Evolutionary conservation across 2,888 invertebrate genomes (phyloP).

Genomic region (Halictus ligatus): DNA sequence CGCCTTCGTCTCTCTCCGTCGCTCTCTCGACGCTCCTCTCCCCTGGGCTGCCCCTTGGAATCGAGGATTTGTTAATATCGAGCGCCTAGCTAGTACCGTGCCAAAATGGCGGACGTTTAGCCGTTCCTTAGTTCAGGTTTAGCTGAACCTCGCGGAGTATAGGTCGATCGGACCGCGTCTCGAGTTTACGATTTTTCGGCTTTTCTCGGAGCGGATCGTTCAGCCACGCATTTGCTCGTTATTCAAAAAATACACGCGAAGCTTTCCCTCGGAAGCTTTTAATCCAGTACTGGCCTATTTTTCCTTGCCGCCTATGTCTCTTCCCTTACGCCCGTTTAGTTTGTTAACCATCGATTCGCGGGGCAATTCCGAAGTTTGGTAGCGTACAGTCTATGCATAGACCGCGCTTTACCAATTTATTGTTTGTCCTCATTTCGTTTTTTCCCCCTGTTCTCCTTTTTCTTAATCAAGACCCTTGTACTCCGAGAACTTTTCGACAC

Average conservation of each 20-base stretch:
- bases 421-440: background rate
- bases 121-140: slow-evolving; percentile 72
- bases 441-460: background rate
- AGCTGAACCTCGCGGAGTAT: slow-evolving; percentile 35
- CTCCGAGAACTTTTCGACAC: background rate
- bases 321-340: background rate
- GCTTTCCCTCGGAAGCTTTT: background rate
- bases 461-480: background rate
- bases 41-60: slow-evolving; percentile 44
- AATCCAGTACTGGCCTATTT: slow-evolving; percentile 8
- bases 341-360: background rate
- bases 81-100: slow-evolving; percentile 73
- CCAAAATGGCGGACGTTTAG: slow-evolving; percentile 77
- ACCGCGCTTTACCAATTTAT: background rate
- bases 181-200: background rate
- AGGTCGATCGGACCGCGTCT: background rate
- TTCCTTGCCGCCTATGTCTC: slow-evolving; percentile 1
- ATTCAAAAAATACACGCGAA: background rate
- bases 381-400: background rate
- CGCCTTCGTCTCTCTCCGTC: slow-evolving; percentile 6
- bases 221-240: background rate
- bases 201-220: background rate
- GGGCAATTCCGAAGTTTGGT: background rate
- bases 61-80: slow-evolving; percentile 77
- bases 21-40: slow-evolving; percentile 16